Evolutionary conservation across 2,888 invertebrate genomes (phyloP).

Genomic region (Pecten maximus): DNA sequence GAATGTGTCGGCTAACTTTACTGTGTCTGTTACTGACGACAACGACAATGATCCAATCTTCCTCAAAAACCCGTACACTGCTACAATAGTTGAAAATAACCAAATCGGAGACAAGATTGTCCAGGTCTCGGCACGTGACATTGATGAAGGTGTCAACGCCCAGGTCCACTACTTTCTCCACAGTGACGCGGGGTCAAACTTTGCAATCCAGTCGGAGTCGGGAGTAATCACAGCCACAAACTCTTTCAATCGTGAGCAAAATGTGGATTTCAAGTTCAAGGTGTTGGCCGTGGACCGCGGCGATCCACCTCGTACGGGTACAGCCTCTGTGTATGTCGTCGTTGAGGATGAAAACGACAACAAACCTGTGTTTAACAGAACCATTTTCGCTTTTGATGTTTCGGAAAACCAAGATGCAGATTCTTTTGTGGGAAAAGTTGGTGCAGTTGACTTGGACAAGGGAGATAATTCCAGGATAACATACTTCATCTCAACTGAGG

Average conservation of each 20-base stretch:
- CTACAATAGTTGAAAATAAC: constrained; percentile 69
- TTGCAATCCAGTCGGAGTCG: constrained; percentile 64
- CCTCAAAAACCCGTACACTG: constrained; percentile 77
- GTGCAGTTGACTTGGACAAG: constrained; percentile 64
- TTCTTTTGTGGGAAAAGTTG: constrained; percentile 56
- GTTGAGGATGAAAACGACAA: constrained; percentile 66
- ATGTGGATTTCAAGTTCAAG: constrained; percentile 59
- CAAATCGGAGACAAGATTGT: constrained; percentile 85
- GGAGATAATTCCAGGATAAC: constrained; percentile 69
- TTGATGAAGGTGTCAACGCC: constrained; percentile 73
- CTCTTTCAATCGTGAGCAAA: constrained; percentile 67
- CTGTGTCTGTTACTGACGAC: constrained; percentile 88
- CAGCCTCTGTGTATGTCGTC: constrained; percentile 61
- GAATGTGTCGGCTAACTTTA: constrained; percentile 67
- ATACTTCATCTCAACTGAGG: constrained; percentile 59
- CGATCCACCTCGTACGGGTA: constrained; percentile 60
- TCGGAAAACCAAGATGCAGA: constrained; percentile 59
- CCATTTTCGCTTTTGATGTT: constrained; percentile 58
- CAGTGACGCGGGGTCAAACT: constrained; percentile 57
- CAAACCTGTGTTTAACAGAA: constrained; percentile 58
- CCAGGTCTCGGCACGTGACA: constrained; percentile 92
- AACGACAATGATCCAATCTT: constrained; percentile 97
- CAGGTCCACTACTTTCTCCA: constrained; percentile 60
- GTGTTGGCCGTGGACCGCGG: constrained; percentile 67
- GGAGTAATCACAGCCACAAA: constrained; percentile 67